These are phyloP conservation scores for Drosophila sturtevanti DNA, from an alignment of 1,140 invertebrate species.

Conservation along the genomic window DNA sequence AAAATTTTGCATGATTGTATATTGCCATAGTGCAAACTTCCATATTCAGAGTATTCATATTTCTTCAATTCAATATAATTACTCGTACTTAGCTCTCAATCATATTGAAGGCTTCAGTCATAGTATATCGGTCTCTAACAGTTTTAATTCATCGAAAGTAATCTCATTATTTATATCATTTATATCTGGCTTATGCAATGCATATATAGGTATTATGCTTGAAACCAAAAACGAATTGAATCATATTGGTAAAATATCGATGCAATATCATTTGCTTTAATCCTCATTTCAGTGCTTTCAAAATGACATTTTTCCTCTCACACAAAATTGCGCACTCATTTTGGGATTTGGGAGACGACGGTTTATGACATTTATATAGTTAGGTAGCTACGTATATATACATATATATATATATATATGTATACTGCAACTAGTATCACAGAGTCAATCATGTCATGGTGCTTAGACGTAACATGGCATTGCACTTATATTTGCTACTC, in stretches of 20 bases:
- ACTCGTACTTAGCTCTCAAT: too few species aligned
- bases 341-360: background rate
- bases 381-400: background rate
- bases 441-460: background rate
- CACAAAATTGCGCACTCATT: background rate
- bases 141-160: too few species aligned
- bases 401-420: background rate
- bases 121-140: too few species aligned
- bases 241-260: background rate
- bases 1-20: too few species aligned
- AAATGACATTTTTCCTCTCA: background rate
- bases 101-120: too few species aligned
- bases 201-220: background rate
- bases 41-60: too few species aligned
- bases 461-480: conserved; percentile 47
- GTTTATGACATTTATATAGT: conserved; percentile 8
- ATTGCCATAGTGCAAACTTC: too few species aligned
- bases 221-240: background rate
- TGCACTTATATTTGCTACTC: conserved; percentile 52
- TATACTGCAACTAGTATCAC: background rate
- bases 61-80: too few species aligned
- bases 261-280: conserved; percentile 1
- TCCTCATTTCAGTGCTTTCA: background rate
- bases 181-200: too few species aligned
- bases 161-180: too few species aligned